Base-by-base conservation (phyloP, 2,888 invertebrate species). In the Cephus spinipes region DNA sequence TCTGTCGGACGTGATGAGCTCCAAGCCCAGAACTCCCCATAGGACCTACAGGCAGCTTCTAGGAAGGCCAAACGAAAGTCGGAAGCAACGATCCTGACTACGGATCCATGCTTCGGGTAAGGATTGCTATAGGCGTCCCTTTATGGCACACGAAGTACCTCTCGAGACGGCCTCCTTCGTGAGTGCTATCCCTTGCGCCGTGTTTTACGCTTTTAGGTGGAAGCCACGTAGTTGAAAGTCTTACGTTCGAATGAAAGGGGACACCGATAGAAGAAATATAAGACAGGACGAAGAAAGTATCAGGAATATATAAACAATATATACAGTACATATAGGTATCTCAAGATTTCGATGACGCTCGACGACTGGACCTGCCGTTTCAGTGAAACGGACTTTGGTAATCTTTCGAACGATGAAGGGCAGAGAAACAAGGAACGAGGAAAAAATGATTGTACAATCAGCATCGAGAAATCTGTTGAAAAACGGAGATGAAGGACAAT, bases 61-160 rank as follows among this genome's bases (percentile, higher is more conserved):
- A 55, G 23, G 1, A 55, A 23, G 23, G 9, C 55, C 23, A 55
- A 55, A 55, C 55, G 23, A 9, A 55, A 55, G 9, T 55, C 23
- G 23, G 23, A 55, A 55, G 55, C 55, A 55, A 23, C 55, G 0
- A 55, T 55, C 23, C 55, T 23, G 55, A 55, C 55, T 55, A 23
- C 55, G 55, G 55, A 55, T 55, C 23, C 23, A 55, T 23, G 23
- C 9, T 55, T 55, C 55, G 55, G 30, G 77, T 68, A 32, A 74
- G 69, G 36, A 33, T 74, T n/a, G 71, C 75, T 31, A 32, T 12
- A 31, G 35, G 74, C 35, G 30, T 36, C 77, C 73, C 81, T 83
- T 84, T 84, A 83, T 79, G 80, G 36, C 34, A 76, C 73, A 76
- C 77, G 80, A 76, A 85, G 84, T 75, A 79, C 83, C 82, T 81